A percentile compares a stretch with the other conserved stretches of the same genome.
Conservation (phyloP, 2,797 vertebrate species). For the Enteromius paludinosus region DNA sequence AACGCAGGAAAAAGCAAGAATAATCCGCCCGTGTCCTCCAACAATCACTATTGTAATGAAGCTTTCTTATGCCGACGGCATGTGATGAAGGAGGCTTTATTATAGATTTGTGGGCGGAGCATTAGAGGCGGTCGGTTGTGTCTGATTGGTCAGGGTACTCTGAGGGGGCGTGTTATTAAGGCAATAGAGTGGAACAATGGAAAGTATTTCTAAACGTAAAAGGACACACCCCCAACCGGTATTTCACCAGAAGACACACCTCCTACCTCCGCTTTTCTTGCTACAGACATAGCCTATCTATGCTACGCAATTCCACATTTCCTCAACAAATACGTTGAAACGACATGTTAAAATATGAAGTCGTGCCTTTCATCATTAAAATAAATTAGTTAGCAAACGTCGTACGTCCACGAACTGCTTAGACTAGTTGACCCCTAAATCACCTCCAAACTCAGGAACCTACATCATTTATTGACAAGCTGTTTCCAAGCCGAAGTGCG, state of each 20-base stretch:
- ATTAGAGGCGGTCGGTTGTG: conserved; percentile 22
- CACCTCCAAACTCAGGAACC: background rate
- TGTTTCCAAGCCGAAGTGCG: background rate
- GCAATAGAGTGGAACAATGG: conserved; percentile 79
- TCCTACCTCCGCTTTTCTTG: conserved; percentile 40
- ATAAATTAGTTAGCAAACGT: background rate
- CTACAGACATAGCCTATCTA: conserved; percentile 20
- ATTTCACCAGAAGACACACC: conserved; percentile 67
- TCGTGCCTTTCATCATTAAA: background rate
- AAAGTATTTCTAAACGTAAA: conserved; percentile 70
- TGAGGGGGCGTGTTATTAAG: conserved; percentile 64
- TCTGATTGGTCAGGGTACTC: conserved; percentile 66
- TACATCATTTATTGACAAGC: background rate
- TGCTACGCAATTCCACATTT: conserved; percentile 42
- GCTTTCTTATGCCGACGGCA: conserved; percentile 75
- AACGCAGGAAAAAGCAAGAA: conserved; percentile 72
- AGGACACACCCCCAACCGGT: conserved; percentile 69
- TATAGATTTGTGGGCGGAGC: conserved; percentile 79
- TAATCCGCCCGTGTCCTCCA: conserved; percentile 61
- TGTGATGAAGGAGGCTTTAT: conserved; percentile 70
- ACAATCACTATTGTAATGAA: conserved; percentile 68
- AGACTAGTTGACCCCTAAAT: background rate
- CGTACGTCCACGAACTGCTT: background rate
- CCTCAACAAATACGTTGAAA: conserved; percentile 28
- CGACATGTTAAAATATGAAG: background rate